phyloP scores from a whole-genome alignment of 2,888 invertebrate genomes.

The Synergus umbraculus region DNA sequence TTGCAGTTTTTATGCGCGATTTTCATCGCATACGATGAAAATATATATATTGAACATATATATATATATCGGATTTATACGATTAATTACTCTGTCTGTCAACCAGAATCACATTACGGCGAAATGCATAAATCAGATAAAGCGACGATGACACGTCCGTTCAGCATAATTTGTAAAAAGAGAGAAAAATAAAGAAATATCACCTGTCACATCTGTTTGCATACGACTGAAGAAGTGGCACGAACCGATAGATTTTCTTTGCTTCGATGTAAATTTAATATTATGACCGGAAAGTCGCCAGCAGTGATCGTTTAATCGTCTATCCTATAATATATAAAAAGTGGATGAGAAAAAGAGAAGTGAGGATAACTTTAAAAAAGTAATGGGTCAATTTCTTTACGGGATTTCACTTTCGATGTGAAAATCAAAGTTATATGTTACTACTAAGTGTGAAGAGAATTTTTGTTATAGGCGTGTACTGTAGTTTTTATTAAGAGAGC shows the following conservation, averaged over 20 bases:
- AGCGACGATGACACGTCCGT: not conserved
- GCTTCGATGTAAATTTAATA: not conserved
- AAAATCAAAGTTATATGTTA: not conserved
- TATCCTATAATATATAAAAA: slow-evolving; percentile 25
- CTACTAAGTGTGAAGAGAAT: not conserved
- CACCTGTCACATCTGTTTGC: not conserved
- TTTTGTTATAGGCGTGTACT: not conserved
- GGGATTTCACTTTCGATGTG: not conserved
- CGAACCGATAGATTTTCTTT: not conserved
- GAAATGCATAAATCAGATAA: not conserved
- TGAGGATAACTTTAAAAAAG: not conserved
- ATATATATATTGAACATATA: too few relatives aligned
- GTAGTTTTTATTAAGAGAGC: not conserved
- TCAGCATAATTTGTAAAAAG: not conserved
- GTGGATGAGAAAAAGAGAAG: slow-evolving; percentile 29
- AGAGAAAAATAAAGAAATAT: not conserved
- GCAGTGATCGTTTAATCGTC: not conserved
- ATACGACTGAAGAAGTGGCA: not conserved
- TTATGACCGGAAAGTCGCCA: not conserved
- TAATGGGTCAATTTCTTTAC: not conserved
- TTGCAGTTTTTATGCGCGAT: too few relatives aligned
- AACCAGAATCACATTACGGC: not conserved
- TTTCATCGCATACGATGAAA: too few relatives aligned
- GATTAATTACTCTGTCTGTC: not conserved
- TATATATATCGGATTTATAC: not conserved